Conservation (phyloP, 2,797 vertebrate genomes). For the Protosalanx chinensis region DNA sequence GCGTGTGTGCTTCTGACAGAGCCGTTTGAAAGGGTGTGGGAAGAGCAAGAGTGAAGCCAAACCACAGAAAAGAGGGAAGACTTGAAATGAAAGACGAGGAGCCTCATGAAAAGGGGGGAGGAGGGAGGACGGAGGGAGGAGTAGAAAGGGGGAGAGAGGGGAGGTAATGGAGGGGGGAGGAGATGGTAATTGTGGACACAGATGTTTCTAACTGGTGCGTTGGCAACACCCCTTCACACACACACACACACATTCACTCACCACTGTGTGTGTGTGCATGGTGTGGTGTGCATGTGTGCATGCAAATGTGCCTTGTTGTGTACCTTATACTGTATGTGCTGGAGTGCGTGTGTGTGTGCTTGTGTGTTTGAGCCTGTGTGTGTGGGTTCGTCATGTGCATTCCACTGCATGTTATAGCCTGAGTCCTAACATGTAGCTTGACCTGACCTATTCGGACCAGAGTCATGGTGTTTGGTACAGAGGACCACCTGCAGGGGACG, state of each 20-base stretch:
- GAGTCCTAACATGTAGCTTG: slow-evolving; percentile 21
- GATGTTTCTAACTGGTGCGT: background rate
- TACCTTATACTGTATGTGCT: background rate
- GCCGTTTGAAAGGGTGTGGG: slow-evolving; percentile 19
- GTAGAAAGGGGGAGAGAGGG: background rate
- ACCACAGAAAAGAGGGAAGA: background rate
- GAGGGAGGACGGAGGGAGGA: background rate
- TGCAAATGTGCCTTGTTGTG: background rate
- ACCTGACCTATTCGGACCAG: slow-evolving; percentile 52
- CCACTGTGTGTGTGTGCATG: slow-evolving; percentile 4
- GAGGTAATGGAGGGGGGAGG: background rate
- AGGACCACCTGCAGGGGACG: no score
- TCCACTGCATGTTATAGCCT: background rate
- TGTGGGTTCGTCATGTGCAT: background rate
- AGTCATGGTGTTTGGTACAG: slow-evolving; percentile 51
- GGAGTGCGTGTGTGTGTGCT: background rate
- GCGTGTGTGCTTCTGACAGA: slow-evolving; percentile 10
- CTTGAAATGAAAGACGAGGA: background rate
- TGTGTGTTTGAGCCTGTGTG: background rate
- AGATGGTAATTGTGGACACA: background rate
- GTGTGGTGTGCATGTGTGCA: background rate
- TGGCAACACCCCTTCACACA: background rate
- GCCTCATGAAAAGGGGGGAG: background rate
- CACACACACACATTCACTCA: background rate
- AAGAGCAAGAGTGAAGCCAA: background rate